Evolutionary conservation across 2,113 vertebrate species (phyloP), one percentile per base, ranked within the genome.

Genomic region (Numenius arquata): DNA sequence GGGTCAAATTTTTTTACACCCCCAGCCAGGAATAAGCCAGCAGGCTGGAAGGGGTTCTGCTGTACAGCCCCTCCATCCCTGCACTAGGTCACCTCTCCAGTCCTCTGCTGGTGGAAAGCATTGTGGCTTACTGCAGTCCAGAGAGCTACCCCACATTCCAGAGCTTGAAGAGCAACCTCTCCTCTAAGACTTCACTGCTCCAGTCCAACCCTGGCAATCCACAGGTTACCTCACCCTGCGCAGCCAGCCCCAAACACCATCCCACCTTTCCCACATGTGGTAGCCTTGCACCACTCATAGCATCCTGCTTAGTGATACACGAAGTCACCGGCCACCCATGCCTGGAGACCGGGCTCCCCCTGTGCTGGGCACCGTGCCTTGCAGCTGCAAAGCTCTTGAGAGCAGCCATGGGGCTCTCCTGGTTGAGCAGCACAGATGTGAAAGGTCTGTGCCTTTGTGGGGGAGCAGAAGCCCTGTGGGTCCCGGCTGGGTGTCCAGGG

Each of bases 261-360:
- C 73, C 68, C 38, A 5, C 53, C n/a, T 62, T 59, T 48, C 18
- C 18, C 18, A 6, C 1, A 5, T 1, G 0, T 30, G 4, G 14
- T 7, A 47, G 40, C 23, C 34, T 58, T 72, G 38, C 29, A 41
- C 7, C 56, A 36, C 45, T 26, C 34, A 7, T 25, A 36, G 43
- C 5, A 1, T 65, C 19, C 1, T 40, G 6, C 25, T 23, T n/a
- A 17, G 13, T 32, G 14, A 16, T 45, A 30, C 32, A 1, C 15
- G 16, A 52, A 73, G 41, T 58, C 55, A 65, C 14, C 55, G 21
- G 40, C 27, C 40, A 52, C 15, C 8, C 3, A 0, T 9, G 15
- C 50, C 41, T 65, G 38, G 52, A 58, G 36, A 40, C 30, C 6
- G 48, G 59, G 25, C 4, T 47, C 1, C 6, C 22, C 18, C 10